A percentile compares a stretch with the other conserved stretches of the same genome.
Conservation (phyloP, 2,888 invertebrate species). For the Sphinx pinastri region DNA sequence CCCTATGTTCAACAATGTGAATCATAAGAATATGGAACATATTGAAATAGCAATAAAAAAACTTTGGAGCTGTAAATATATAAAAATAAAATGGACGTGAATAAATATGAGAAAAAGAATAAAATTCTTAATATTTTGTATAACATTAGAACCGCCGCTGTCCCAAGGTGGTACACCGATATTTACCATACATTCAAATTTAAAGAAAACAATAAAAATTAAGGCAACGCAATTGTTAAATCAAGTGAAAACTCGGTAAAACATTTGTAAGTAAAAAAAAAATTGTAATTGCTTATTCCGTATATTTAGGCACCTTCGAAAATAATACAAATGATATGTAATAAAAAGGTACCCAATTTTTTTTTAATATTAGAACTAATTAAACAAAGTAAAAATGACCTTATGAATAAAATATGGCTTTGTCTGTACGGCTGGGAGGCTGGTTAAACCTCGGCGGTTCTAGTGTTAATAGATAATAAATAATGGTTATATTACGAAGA, state of each 20-base stretch:
- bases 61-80: conserved; percentile 42
- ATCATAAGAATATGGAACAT: conserved; percentile 32
- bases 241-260: no score
- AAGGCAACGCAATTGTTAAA: no score
- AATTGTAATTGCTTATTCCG: no score
- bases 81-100: conserved; percentile 55
- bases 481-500: conserved; percentile 81
- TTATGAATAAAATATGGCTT: not conserved
- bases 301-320: no score
- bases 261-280: no score
- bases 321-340: no score
- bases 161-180: not conserved
- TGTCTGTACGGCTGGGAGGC: not conserved
- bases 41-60: conserved; percentile 43
- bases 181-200: not conserved
- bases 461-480: conserved; percentile 71
- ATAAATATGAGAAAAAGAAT: conserved; percentile 63
- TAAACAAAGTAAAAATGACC: not conserved
- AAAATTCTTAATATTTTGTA: conserved; percentile 63
- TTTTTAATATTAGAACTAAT: no score
- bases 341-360: no score
- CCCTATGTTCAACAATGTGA: not conserved
- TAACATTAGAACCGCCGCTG: conserved; percentile 6
- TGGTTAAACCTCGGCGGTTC: not conserved
- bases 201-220: no score